A percentile compares a stretch with the other conserved stretches of the same genome.
These are phyloP conservation scores for Cryptomyrus ogoouensis DNA, from an alignment of 2,113 vertebrate genomes.

Conservation along the genomic window DNA sequence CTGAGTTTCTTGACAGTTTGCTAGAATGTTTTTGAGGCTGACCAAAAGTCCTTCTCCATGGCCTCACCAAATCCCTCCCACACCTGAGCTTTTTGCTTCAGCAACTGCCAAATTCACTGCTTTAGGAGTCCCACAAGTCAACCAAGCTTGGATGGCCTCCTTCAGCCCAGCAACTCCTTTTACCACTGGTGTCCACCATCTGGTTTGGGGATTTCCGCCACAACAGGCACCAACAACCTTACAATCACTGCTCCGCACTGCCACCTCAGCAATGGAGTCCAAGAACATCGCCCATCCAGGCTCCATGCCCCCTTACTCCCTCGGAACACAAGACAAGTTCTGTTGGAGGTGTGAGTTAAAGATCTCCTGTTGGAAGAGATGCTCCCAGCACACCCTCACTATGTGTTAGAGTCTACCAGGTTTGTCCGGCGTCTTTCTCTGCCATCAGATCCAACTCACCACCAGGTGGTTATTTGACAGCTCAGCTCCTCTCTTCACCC, in stretches of 20 bases:
- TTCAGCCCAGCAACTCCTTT: not conserved
- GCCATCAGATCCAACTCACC: not conserved
- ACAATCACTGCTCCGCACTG: not conserved
- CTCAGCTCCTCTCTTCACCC: not conserved
- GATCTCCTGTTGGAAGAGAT: not conserved
- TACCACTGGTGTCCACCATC: not conserved
- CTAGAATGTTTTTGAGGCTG: not conserved
- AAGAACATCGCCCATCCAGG: not conserved
- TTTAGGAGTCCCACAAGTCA: not conserved
- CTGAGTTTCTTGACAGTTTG: not conserved
- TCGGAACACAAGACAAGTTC: not conserved
- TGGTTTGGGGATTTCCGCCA: not conserved
- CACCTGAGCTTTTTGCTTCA: not conserved
- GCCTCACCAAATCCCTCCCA: not conserved
- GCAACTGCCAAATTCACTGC: not conserved
- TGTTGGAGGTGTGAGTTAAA: not conserved
- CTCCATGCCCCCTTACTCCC: not conserved
- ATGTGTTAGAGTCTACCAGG: not conserved
- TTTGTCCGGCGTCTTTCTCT: not conserved
- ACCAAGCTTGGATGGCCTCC: not conserved
- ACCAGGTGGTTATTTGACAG: not conserved
- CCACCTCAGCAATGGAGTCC: not conserved
- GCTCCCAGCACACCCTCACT: not conserved
- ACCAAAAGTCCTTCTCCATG: not conserved
- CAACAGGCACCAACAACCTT: not conserved